phyloP scores from a whole-genome alignment of 2,888 invertebrate genomes.

The Steinernema scapterisci region DNA sequence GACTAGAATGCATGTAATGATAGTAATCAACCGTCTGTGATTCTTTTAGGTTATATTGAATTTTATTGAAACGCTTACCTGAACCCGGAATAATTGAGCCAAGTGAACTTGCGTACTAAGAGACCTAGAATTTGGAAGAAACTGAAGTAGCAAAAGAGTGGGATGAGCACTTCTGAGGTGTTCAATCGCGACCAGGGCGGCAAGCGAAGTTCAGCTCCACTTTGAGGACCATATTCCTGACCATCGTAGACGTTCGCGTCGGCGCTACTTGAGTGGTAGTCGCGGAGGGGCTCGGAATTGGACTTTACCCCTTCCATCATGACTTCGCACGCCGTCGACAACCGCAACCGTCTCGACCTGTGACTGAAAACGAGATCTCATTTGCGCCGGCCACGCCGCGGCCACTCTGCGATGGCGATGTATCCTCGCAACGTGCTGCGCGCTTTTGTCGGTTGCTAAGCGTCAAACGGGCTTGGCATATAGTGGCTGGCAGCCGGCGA shows the following conservation, averaged over 20 bases:
- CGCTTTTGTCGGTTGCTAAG: not conserved
- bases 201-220: constrained; percentile 40
- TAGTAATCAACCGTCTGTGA: too few relatives aligned
- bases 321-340: not conserved
- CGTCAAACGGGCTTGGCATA: not conserved
- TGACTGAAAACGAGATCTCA: not conserved
- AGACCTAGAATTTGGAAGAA: constrained; percentile 47
- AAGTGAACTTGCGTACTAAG: constrained; percentile 45
- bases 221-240: not conserved
- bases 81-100: constrained; percentile 53
- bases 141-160: constrained; percentile 47
- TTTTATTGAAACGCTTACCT: constrained; percentile 51
- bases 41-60: too few relatives aligned
- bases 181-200: constrained; percentile 49
- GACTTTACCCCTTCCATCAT: not conserved
- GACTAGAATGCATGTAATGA: too few relatives aligned
- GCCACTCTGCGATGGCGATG: not conserved
- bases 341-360: not conserved
- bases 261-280: not conserved
- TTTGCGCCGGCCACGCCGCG: not conserved
- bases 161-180: constrained; percentile 45
- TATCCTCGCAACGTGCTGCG: constrained; percentile 26
- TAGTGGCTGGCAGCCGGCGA: not conserved
- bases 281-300: not conserved
- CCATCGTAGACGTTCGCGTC: not conserved